A percentile compares a stretch with the other conserved stretches of the same genome.
These are phyloP conservation scores for Candidula unifasciata DNA, from an alignment of 2,888 invertebrate genomes.

Conservation along the genomic window DNA sequence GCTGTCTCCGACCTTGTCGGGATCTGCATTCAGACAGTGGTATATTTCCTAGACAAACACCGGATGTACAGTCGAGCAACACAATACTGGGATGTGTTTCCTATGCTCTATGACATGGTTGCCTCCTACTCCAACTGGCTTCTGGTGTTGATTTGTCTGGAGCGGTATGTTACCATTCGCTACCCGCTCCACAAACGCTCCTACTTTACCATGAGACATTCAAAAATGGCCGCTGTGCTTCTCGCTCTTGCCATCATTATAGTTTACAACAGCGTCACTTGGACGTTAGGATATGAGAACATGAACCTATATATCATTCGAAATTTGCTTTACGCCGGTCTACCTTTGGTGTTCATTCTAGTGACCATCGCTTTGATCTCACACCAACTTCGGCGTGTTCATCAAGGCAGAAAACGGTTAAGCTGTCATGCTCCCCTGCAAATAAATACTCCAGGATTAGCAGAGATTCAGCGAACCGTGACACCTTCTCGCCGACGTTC, in stretches of 20 bases:
- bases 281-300: slow-evolving; percentile 29
- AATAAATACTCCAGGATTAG: background rate
- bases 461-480: background rate
- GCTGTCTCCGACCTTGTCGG: slow-evolving; percentile 23
- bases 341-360: slow-evolving; percentile 31
- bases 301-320: slow-evolving; percentile 5
- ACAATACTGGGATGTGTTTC: slow-evolving; percentile 13
- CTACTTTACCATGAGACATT: slow-evolving; percentile 29
- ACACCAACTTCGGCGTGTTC: slow-evolving; percentile 28
- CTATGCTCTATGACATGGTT: slow-evolving; percentile 23
- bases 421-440: background rate
- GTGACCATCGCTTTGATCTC: slow-evolving; percentile 27
- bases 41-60: slow-evolving; percentile 19
- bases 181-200: slow-evolving; percentile 40
- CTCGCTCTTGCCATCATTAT: slow-evolving; percentile 1
- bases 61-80: background rate
- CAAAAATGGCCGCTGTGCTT: background rate
- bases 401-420: slow-evolving; percentile 11
- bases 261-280: background rate
- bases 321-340: slow-evolving; percentile 30
- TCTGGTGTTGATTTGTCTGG: slow-evolving; percentile 40
- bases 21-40: slow-evolving; percentile 3
- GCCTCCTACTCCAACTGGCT: slow-evolving; percentile 47
- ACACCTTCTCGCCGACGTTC: background rate
- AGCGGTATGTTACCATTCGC: slow-evolving; percentile 37